Evolutionary conservation across 2,797 vertebrate species (phyloP), one percentile per base, ranked within the genome.

Genomic region (Phalloptychus januarius): DNA sequence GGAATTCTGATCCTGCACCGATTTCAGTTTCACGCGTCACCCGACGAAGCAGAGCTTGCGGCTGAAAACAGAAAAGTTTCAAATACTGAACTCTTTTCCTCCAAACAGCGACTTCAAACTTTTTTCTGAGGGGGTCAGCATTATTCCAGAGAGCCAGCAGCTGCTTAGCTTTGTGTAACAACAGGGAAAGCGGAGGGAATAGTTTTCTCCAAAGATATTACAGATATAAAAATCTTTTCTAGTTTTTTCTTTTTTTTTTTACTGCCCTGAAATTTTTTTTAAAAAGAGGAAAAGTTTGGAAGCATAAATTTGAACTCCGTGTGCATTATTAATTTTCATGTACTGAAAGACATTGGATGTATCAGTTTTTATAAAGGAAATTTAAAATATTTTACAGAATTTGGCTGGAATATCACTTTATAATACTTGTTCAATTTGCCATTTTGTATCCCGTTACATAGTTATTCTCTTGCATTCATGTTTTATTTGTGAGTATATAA

Each of bases 91-190:
- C 23, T 46, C 13, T 23, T 23, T 36, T 58, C 40, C 52, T 56
- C 25, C 38, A 45, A 77, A 76, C 61, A 40, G 33, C 46, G 8
- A 28, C 13, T 40, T 42, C 46, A 76, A 77, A 77, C 50, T 48
- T 69, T 67, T 48, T 76, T 50, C 38, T 78, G 52, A 36, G 7
- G 7, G 4, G 31, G 69, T 78, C 76, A 72, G 76, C 76, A 72
- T n/a, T 72, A 72, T 38, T 72, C 12, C 7, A 61, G 28, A 61
- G 52, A 36, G 52, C 20, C 40, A 72, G 76, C 31, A 71, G 52
- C 54, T 77, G 50, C 50, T 58, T 56, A 36, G 40, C 8, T 23
- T 56, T 36, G 8, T 45, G 40, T n/a, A 36, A 71, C 16, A 69
- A 18, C 42, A 31, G 52, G 20, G 3, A 56, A 56, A 36, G 69